Evolutionary conservation across 2,113 vertebrate genomes (phyloP), one percentile per base, ranked within the genome.

Genomic region (Gallinago paraguaiae): DNA sequence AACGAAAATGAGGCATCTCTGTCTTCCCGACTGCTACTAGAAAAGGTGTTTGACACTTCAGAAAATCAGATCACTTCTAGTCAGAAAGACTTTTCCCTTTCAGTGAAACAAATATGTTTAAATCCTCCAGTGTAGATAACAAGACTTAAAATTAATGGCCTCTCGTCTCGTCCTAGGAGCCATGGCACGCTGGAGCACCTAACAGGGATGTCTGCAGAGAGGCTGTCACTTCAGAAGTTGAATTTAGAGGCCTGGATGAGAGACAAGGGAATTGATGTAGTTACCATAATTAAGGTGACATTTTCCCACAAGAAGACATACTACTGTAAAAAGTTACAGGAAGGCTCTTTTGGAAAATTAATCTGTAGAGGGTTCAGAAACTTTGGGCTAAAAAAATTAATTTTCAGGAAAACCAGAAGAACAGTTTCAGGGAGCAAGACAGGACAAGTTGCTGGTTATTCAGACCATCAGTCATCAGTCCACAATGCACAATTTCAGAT

Each of bases 331-430:
- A 92, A 72, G 50, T 77, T 86, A 68, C 35, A 69, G 61, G 37
- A 85, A 92, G 18, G 41, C 28, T 94, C 25, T 22, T 80, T 85
- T 82, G 13, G 41, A 94, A 96, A 95, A 92, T 69, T 71, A 76
- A 85, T 85, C 22, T 53, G 18, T 46, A 79, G 30, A 64, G 31
- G 76, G 41, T 82, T 27, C n/a, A 82, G 59, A 87, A 91, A 91
- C 70, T 65, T 78, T 30, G 25, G 43, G 16, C 50, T 77, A 80
- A 56, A 10, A 80, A 80, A 72, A 91, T 74, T 57, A 80, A 56
- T 82, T 91, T 82, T 70, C 37, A 82, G 53, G 41, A 91, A 93
- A 87, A 85, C 2, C 30, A 76, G 56, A 59, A 79, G 15, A 87
- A 86, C 0, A 0, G 2, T 65, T 93, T 17, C 43, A 12, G 15